phyloP scores from a whole-genome alignment of 2,113 vertebrate species.

The Alligator mississippiensis region DNA sequence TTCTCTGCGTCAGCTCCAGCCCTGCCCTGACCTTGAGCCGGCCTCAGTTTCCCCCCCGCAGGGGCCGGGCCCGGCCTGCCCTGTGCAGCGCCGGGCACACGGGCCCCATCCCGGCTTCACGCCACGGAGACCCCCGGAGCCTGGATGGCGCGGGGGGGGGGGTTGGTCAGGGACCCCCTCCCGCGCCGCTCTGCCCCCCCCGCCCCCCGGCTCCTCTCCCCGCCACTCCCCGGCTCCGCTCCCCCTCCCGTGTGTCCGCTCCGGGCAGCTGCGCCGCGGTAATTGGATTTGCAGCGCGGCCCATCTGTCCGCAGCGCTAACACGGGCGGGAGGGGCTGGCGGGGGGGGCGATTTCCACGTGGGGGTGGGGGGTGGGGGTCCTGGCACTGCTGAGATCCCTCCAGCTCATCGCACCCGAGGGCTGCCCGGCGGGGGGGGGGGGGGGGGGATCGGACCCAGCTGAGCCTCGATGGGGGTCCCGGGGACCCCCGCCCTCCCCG shows the following conservation, averaged over 20 bases:
- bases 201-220: neutral
- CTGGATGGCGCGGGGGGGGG: neutral
- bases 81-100: neutral
- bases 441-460: no score
- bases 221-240: rapidly evolving
- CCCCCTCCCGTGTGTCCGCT: no score
- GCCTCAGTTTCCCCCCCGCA: neutral
- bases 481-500: neutral
- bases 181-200: rapidly evolving
- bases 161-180: neutral
- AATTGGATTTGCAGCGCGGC: no score
- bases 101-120: neutral
- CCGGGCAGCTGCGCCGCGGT: no score
- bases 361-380: neutral
- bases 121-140: neutral
- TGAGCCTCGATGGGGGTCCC: no score
- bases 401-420: no score
- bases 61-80: neutral
- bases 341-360: neutral
- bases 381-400: no score
- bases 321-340: neutral
- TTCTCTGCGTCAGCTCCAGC: neutral
- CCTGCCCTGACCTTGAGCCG: no score
- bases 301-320: no score
- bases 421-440: neutral